Evolutionary conservation across 2,888 invertebrate species (phyloP), one percentile per base, ranked within the genome.

Genomic region (Pristionchus entomophagus): DNA sequence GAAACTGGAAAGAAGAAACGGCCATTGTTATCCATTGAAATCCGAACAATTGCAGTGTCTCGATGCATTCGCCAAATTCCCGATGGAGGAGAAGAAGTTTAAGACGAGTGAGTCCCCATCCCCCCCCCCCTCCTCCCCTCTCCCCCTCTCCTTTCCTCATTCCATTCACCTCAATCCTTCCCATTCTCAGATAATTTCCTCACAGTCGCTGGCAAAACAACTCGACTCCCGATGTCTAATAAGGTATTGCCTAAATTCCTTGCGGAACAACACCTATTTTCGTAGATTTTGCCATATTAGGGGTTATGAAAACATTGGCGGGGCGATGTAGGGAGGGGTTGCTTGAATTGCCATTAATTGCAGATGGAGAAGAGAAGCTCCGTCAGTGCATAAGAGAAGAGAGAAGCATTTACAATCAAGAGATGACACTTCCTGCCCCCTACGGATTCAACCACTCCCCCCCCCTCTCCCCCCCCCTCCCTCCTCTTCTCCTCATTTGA

Each of bases 161-260:
- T 45, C 17, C 6, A 45, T 26, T 45, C 41, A 45, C 17, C n/a
- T 65, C 65, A 19, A n/a, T 29, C 6, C 19, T 19, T 19, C 26
- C 77, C 35, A 22, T 41, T 77, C 49, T 32, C 51, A 80, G 78
- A 80, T 49, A 80, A 80, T 80, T 80, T 80, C 78, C 78, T 80
- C 10, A 80, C 78, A 19, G 78, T 80, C 17, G 51, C 78, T 5
- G 51, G 51, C 51, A 49, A 80, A 51, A 80, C 49, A 80, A 80
- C 51, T 73, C 73, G 73, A 45, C 73, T 73, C 73, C n/a, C 73
- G n/a, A 17, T 73, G 22, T 41, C 73, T 45, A 73, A 45, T 41
- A 73, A 73, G 73, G 73, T 73, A 73, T 45, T 73, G 17, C 38
- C 12, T 26, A 65, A 14, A 17, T 35, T 32, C 35, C 35, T 35